These are phyloP conservation scores for Dipus sagitta DNA, from an alignment of 2,797 vertebrate genomes.

Conservation along the genomic window DNA sequence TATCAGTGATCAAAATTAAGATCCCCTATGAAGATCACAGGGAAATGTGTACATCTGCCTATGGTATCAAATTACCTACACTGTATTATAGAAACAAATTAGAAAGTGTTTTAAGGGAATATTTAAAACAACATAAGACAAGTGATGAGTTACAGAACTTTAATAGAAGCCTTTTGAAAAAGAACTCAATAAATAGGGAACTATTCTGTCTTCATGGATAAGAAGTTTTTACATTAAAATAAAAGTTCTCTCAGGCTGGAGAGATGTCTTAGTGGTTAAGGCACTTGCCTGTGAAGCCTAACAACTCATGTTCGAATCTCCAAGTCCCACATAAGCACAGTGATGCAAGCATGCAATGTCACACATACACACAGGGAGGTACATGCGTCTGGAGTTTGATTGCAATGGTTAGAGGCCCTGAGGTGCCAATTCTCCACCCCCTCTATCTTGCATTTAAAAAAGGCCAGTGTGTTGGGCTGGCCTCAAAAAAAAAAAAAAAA, in stretches of 20 bases:
- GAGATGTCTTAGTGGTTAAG: no score
- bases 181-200: conserved; percentile 1
- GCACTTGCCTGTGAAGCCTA: no score
- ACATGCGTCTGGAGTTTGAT: no score
- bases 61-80: background rate
- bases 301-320: no score
- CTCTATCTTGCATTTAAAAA: no score
- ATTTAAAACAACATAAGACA: conserved; percentile 39
- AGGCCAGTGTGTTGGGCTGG: no score
- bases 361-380: no score
- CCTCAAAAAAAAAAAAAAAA: background rate
- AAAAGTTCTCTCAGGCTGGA: background rate
- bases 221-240: background rate
- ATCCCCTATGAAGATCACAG: background rate
- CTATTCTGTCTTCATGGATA: background rate
- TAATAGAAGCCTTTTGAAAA: conserved; percentile 13
- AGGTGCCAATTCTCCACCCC: no score
- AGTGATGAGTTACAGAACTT: conserved; percentile 42
- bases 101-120: background rate
- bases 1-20: conserved; percentile 37
- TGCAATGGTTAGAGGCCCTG: no score
- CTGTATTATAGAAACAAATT: background rate
- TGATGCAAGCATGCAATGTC: no score
- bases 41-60: background rate
- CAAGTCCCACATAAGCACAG: no score